Evolutionary conservation across 2,797 vertebrate genomes (phyloP).

Genomic region (Euphonia xanthogaster): DNA sequence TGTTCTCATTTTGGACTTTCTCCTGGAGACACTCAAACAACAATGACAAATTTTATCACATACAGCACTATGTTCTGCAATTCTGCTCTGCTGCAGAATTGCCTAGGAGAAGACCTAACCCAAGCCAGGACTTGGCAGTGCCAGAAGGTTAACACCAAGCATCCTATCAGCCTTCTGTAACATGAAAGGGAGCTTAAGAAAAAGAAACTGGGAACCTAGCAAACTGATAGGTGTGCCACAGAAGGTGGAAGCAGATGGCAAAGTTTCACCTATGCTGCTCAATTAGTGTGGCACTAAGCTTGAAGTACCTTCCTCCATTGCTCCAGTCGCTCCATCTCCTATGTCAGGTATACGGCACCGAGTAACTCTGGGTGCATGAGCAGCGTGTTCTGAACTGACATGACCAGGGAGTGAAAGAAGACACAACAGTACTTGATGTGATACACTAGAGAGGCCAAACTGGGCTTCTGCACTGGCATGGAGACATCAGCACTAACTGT

Average conservation of each 20-base stretch:
- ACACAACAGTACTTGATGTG: neutral
- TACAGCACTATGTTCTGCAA: neutral
- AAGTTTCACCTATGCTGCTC: neutral
- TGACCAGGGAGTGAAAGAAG: neutral
- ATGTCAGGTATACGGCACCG: accelerated
- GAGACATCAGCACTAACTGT: neutral
- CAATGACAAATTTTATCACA: neutral
- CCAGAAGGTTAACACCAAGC: neutral
- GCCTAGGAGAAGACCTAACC: neutral
- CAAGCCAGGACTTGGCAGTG: neutral
- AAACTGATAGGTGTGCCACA: neutral
- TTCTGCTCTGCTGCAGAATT: neutral
- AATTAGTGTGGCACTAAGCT: neutral
- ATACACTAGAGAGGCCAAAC: neutral
- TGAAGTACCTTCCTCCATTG: neutral
- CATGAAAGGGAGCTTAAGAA: neutral
- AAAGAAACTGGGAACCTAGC: neutral
- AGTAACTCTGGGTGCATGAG: accelerated
- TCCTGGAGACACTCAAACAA: neutral
- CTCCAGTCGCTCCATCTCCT: neutral
- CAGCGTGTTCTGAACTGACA: neutral
- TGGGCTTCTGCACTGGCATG: neutral
- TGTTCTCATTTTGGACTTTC: neutral
- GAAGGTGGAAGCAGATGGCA: neutral
- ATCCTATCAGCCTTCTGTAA: neutral